Conservation (phyloP, 2,888 invertebrate species). For the Amphiduros pacificus region DNA sequence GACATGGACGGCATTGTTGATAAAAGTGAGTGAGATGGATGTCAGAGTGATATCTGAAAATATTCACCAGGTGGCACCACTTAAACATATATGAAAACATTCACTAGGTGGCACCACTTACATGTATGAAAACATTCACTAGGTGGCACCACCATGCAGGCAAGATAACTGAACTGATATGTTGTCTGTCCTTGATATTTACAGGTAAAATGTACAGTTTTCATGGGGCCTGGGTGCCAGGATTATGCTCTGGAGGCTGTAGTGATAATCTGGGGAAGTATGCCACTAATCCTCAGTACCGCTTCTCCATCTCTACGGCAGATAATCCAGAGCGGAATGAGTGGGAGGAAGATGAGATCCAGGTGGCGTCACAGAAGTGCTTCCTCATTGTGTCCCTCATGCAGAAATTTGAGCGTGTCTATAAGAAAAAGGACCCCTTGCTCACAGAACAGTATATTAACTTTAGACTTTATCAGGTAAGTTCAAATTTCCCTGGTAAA, state of each 20-base stretch:
- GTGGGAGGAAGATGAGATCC: conserved; percentile 6
- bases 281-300: conserved; percentile 63
- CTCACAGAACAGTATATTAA: conserved; percentile 16
- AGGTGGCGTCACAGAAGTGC: conserved; percentile 1
- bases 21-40: conserved; percentile 17
- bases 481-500: no score
- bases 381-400: conserved; percentile 24
- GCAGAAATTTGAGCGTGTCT: conserved; percentile 19
- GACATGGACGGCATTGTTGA: conserved; percentile 58
- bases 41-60: background rate
- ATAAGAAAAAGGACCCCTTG: background rate
- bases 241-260: conserved; percentile 61
- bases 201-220: conserved; percentile 15
- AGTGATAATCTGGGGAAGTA: conserved; percentile 62
- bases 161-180: no score
- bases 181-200: no score
- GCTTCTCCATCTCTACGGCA: conserved; percentile 48
- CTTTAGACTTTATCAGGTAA: conserved; percentile 12
- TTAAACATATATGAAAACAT: background rate
- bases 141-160: no score
- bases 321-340: background rate
- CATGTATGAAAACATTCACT: no score
- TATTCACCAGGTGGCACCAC: background rate
- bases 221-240: conserved; percentile 58
- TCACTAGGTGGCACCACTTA: background rate